phyloP scores from a whole-genome alignment of 2,888 invertebrate genomes.

The Rapana venosa region DNA sequence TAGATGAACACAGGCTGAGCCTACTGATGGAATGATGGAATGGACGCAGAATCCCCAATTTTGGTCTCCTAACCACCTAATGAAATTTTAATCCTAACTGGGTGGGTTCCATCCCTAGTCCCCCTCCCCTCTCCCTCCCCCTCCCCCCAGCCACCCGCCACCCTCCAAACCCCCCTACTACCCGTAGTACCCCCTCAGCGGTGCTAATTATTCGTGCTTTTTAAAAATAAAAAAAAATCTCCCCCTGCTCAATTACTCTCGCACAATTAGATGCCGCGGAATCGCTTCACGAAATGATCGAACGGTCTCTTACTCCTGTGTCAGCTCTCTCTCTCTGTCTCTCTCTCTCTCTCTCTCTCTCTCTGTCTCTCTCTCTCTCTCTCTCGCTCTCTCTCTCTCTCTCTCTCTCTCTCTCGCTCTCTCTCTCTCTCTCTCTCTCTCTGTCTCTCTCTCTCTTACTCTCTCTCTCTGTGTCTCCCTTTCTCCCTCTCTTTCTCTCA shows the following conservation, averaged over 20 bases:
- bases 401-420: background rate
- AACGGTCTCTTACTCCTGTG: background rate
- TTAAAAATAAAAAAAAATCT: too few species aligned
- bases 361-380: background rate
- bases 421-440: background rate
- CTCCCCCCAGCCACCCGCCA: background rate
- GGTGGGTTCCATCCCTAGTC: background rate
- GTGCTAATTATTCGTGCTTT: too few species aligned
- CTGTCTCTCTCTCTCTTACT: background rate
- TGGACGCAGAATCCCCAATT: background rate
- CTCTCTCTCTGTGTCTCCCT: background rate
- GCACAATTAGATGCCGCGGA: slow-evolving; percentile 14
- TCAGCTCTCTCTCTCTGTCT: background rate
- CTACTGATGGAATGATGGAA: background rate
- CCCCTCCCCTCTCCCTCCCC: background rate
- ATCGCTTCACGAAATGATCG: slow-evolving; percentile 7
- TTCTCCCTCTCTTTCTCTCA: background rate
- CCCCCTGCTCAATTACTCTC: slow-evolving; percentile 4
- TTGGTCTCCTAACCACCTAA: background rate
- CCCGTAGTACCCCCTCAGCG: too few species aligned
- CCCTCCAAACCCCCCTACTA: too few species aligned
- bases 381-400: background rate
- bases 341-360: background rate
- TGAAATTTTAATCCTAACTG: background rate
- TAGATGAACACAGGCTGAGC: background rate